Evolutionary conservation across 2,888 invertebrate species (phyloP).

Genomic region (Biston stratarius): DNA sequence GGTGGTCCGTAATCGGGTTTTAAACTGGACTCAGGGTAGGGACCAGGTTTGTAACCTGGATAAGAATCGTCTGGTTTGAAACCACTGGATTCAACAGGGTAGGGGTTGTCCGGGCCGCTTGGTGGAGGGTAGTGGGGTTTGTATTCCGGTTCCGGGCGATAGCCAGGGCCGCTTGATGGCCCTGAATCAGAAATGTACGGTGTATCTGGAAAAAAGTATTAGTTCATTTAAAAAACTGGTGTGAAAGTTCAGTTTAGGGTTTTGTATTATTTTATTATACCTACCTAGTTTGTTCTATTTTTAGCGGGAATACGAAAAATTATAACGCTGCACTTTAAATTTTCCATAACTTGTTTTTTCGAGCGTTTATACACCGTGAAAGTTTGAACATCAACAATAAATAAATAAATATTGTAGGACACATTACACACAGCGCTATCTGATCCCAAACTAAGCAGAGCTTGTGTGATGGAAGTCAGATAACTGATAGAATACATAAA

Average conservation of each 20-base stretch:
- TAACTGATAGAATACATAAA: too few species aligned
- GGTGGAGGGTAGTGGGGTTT: slow-evolving; percentile 18
- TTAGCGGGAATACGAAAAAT: too few species aligned
- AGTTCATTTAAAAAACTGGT: background rate
- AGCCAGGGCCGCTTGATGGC: slow-evolving; percentile 55
- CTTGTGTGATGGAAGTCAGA: too few species aligned
- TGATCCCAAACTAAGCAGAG: too few species aligned
- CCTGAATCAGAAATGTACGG: slow-evolving; percentile 58
- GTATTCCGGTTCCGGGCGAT: slow-evolving; percentile 36
- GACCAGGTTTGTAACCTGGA: slow-evolving; percentile 3
- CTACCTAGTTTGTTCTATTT: too few species aligned
- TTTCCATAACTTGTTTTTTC: too few species aligned
- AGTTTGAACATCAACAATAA: too few species aligned
- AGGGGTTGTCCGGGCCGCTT: slow-evolving; percentile 29
- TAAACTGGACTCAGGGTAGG: background rate
- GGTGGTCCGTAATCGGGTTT: slow-evolving; percentile 11
- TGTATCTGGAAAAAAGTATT: slow-evolving; percentile 51
- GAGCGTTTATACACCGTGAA: too few species aligned
- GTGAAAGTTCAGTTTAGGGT: background rate
- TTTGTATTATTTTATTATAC: too few species aligned
- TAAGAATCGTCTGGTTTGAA: slow-evolving; percentile 20
- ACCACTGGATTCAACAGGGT: slow-evolving; percentile 20
- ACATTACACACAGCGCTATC: too few species aligned
- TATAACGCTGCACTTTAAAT: too few species aligned
- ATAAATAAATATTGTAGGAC: too few species aligned